Conservation (phyloP, 2,888 invertebrate species). For the Cynaeus angustus region DNA sequence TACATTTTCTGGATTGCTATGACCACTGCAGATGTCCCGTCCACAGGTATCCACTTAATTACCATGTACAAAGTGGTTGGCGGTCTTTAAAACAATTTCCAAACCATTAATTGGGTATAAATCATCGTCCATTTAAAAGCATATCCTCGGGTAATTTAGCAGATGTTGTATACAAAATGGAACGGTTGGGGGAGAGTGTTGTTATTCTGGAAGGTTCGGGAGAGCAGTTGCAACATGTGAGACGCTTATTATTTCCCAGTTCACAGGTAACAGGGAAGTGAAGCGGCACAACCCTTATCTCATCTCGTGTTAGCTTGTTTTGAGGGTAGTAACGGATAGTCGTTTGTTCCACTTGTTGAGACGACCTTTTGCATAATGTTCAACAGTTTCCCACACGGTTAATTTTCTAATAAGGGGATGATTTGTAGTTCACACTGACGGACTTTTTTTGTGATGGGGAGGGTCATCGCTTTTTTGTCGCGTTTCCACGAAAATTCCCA, state of each 20-base stretch:
- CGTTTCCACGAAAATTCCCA: not conserved
- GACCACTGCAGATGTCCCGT: not conserved
- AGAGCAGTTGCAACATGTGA: conserved; percentile 53
- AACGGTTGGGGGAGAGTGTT: conserved; percentile 11
- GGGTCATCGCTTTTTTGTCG: not conserved
- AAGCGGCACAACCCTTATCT: conserved; percentile 50
- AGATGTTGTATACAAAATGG: conserved; percentile 34
- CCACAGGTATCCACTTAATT: conserved; percentile 36
- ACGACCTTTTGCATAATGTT: conserved; percentile 50
- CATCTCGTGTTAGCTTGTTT: conserved; percentile 51
- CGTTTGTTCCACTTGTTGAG: conserved; percentile 54
- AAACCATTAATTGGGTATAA: conserved; percentile 36
- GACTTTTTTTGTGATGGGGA: not conserved
- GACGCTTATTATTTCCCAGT: conserved; percentile 50
- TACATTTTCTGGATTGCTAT: conserved; percentile 4
- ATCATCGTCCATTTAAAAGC: conserved; percentile 10
- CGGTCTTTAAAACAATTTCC: conserved; percentile 38
- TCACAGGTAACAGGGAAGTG: conserved; percentile 54
- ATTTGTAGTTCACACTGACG: conserved; percentile 34
- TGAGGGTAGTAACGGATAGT: conserved; percentile 49
- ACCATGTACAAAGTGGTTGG: conserved; percentile 1
- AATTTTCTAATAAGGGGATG: conserved; percentile 52
- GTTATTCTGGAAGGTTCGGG: conserved; percentile 14
- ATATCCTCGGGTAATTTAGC: conserved; percentile 43
- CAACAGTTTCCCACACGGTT: conserved; percentile 49